Evolutionary conservation across 2,888 invertebrate species (phyloP).

Genomic region (Xanthostigma xanthostigma): DNA sequence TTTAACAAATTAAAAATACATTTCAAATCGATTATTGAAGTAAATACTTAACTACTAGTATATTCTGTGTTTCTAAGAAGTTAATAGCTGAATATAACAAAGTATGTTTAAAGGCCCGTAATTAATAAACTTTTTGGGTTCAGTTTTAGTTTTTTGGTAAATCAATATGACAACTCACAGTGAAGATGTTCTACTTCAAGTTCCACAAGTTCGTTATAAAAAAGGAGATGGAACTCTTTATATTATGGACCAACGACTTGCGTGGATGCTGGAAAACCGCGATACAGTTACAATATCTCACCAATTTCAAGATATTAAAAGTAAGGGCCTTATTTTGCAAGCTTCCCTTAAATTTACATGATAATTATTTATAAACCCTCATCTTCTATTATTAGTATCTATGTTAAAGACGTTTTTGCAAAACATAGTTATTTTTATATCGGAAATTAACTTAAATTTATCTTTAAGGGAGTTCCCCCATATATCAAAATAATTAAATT

Average conservation of each 20-base stretch:
- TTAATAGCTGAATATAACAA: too few species aligned
- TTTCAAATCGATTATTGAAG: too few species aligned
- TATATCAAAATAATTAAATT: too few species aligned
- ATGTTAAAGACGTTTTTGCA: too few species aligned
- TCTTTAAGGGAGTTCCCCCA: too few species aligned
- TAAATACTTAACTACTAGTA: too few species aligned
- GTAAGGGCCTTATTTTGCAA: slow-evolving; percentile 34
- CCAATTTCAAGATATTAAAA: slow-evolving; percentile 89
- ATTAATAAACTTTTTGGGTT: neutral
- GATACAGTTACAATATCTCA: slow-evolving; percentile 88
- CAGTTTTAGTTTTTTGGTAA: slow-evolving; percentile 7
- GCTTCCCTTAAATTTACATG: neutral
- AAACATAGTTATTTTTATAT: too few species aligned
- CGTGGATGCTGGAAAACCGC: slow-evolving; percentile 89
- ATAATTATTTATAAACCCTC: slow-evolving; percentile 1
- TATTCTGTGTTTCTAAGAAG: too few species aligned
- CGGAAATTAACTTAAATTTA: too few species aligned
- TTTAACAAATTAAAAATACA: too few species aligned
- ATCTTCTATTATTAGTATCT: too few species aligned
- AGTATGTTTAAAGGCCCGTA: too few species aligned
- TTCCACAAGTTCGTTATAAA: slow-evolving; percentile 84
- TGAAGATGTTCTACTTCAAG: slow-evolving; percentile 88
- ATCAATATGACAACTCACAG: slow-evolving; percentile 68
- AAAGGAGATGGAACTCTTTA: slow-evolving; percentile 93
- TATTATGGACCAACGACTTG: slow-evolving; percentile 88